Evolutionary conservation across 2,888 invertebrate species (phyloP), one percentile per base, ranked within the genome.

Genomic region (Synergus gifuensis): DNA sequence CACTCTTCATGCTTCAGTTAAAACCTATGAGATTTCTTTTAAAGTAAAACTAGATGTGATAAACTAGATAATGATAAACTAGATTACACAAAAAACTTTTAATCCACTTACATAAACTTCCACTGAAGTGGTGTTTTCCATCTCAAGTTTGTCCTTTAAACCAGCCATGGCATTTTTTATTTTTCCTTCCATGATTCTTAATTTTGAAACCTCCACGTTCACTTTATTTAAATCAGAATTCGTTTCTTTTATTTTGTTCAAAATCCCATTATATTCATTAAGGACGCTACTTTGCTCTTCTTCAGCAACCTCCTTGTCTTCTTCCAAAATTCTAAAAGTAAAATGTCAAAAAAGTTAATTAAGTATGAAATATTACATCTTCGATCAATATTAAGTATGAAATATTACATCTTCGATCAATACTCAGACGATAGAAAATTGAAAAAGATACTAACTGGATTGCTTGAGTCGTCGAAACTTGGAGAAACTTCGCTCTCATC

Each of bases 381-480:
- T 42, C 40, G 28, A 54, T 76, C 54, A 73, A 22, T 18, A 54
- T 36, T 44, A 62, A 8, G 18, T 14, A 54, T 4, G 2, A 44
- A 18, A 18, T 62, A 58, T 8, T 46, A 42, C 14, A 58, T 42
- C 22, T 69, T 42, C 40, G 28, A 54, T 76, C 54, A 73, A 22
- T 18, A 54, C 18, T 22, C 8, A 46, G 22, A 4, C 5, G 12
- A 40, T 14, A 46, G 28, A 46, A 28, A 46, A 46, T 46, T 22
- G 36, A 18, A 69, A 40, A 79, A 81, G 49, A 78, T 77, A 84
- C 92, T 90, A 87, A 95, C 95, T 91, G 92, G 84, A 95, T 94
- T 80, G 94, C 93, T 88, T 96, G 95, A 14, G 93, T 93, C 0
- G 94, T 94, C 90, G 95, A 95, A 67, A 95, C 94, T 92, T 96